Base-by-base conservation (phyloP, 2,797 vertebrate species). In the Crocidura indochinensis region DNA sequence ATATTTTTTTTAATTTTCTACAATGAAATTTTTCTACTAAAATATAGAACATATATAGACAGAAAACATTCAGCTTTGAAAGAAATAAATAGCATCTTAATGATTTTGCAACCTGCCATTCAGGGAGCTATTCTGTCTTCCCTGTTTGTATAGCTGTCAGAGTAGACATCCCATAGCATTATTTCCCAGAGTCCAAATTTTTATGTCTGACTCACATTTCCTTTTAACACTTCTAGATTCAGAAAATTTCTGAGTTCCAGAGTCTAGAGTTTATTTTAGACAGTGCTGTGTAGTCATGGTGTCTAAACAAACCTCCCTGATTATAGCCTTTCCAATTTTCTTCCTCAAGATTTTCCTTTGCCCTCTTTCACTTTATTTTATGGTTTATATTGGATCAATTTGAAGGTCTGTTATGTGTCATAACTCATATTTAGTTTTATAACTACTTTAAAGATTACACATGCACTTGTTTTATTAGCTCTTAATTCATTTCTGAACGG, bases 21-120 rank as follows among this genome's bases (percentile, higher is more conserved):
- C 22, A 82, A 87, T 74, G 3, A 68, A 26, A 47, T 68, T 17
- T 65, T 51, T 64, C 46, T 79, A 46, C 20, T 49, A 31, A 80
- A 38, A 47, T 31, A 80, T 31, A 89, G 10, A 46, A 24, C 14
- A 62, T 64, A 79, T 77, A 68, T 24, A 94, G 64, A 46, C 27
- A 84, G 71, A 49, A 81, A 87, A 89, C 31, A 64, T 26, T 87
- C 80, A 74, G 82, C 67, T 92, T 74, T 27, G 2, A 69, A 80
- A 84, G 74, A 84, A 81, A 68, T 47, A 64, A 79, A 5, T 11
- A 67, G 29, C 49, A 15, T 64, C 80, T 92, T 75, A 73, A 22
- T 82, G 49, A 85, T 44, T 81, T 82, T 69, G n/a, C 60, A 88
- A 47, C 12, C 38, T 49, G 29, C 90, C 53, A 12, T 20, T 64